Evolutionary conservation across 2,113 vertebrate species (phyloP), one percentile per base, ranked within the genome.

Genomic region (Fukomys damarensis): DNA sequence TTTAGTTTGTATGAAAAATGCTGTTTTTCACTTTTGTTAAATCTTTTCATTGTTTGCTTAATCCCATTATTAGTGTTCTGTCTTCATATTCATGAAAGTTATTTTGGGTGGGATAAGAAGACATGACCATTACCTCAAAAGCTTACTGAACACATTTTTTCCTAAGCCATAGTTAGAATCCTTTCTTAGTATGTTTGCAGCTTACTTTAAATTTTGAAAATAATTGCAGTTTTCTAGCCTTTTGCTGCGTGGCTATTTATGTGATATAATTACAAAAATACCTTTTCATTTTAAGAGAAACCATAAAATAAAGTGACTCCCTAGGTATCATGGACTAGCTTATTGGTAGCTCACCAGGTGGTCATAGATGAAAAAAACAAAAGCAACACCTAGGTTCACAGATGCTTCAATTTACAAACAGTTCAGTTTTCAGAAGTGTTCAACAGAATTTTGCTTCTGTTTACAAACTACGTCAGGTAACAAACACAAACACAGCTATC

Each of bases 21-120:
- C 86, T 96, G 58, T 17, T 74, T 95, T 95, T 96, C 26, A 72
- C 70, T 96, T 97, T 94, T 94, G 86, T 91, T 93, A 93, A 97
- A 82, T 82, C 70, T 35, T 59, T 89, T 96, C 96, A 94, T 95
- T 96, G 83, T 97, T 97, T 89, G 94, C n/a, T 76, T 96, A 96
- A 92, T 97, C 54, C 38, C 22, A 83, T 92, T 97, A 87, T 89
- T 92, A 86, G 43, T 89, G 30, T 86, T 86, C 79, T 97, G 65
- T 93, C 58, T 94, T 95, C 84, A 83, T 96, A 90, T 86, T 97
- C 52, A 41, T 96, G 49, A 46, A 93, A 95, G 59, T 95, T 95
- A 95, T 87, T 97, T 97, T 96, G 77, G 81, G 81, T 91, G 26
- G 72, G 54, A 90, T 93, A 92, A 96, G 70, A 93, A 38, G 92